A percentile compares a stretch with the other conserved stretches of the same genome.
Conservation (phyloP, 2,113 vertebrate genomes). For the Zosterops japonicus region DNA sequence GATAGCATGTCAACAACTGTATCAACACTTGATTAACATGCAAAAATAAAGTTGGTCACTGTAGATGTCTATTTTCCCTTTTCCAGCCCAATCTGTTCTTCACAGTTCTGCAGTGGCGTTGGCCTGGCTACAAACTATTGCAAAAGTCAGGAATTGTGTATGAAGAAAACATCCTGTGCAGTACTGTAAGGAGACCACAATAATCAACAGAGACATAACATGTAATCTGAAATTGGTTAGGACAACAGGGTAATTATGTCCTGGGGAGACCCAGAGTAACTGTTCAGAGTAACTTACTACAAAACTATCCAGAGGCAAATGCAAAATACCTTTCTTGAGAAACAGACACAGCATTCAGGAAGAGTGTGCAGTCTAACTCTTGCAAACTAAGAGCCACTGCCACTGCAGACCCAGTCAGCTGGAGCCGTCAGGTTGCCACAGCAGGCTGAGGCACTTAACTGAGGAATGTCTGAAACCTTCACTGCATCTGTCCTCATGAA, state of each 20-base stretch:
- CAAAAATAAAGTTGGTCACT: background rate
- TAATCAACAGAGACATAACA: background rate
- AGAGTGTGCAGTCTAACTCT: background rate
- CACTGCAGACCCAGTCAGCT: background rate
- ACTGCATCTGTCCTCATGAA: background rate
- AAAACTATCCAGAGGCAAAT: background rate
- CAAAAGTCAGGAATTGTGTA: background rate
- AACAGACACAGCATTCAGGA: background rate
- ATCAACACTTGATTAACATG: background rate
- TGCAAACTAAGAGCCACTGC: background rate
- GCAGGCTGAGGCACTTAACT: background rate
- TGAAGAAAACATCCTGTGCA: background rate
- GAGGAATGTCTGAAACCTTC: background rate
- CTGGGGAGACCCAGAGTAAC: background rate
- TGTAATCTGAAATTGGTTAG: background rate
- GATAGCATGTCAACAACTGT: background rate
- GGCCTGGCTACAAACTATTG: background rate
- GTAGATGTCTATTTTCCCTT: background rate
- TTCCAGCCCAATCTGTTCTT: background rate
- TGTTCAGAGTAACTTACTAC: background rate
- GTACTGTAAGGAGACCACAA: background rate
- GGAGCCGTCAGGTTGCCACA: background rate
- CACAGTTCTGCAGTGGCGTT: background rate
- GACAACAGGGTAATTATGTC: background rate
- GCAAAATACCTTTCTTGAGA: background rate